A percentile compares a stretch with the other conserved stretches of the same genome.
phyloP scores from a whole-genome alignment of 1,140 invertebrate genomes.

The Trichonephila clavipes region DNA sequence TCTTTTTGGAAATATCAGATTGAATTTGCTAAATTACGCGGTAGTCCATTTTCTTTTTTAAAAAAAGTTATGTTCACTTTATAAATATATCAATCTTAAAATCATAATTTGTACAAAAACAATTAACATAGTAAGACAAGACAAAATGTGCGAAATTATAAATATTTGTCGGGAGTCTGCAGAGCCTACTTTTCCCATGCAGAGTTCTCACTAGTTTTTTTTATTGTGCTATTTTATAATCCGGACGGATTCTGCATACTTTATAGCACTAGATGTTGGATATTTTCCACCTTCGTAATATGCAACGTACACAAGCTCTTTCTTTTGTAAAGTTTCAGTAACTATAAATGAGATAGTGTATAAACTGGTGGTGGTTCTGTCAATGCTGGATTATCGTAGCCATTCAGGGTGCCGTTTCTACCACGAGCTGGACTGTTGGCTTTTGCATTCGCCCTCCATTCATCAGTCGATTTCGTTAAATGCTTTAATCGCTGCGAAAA shows the following conservation, averaged over 20 bases:
- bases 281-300: not conserved
- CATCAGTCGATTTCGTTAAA: conserved; percentile 38
- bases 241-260: not conserved
- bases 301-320: not conserved
- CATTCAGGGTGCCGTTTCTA: not conserved
- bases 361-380: conserved; percentile 62
- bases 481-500: conserved; percentile 10
- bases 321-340: not conserved
- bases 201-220: not conserved
- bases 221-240: not conserved
- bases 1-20: too few species aligned
- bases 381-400: conserved; percentile 68
- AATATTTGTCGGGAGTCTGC: too few species aligned
- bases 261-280: not conserved
- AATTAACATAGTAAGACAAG: too few species aligned
- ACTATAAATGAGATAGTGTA: conserved; percentile 58
- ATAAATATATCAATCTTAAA: too few species aligned
- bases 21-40: too few species aligned
- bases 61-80: too few species aligned
- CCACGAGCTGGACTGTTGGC: conserved; percentile 28
- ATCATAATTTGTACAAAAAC: too few species aligned
- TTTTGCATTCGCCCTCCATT: conserved; percentile 63
- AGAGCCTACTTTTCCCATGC: too few species aligned
- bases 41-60: too few species aligned
- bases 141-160: too few species aligned